Percentiles rank a stretch among this genome's conserved stretches.
Conservation (phyloP, 2,113 vertebrate genomes). For the Solea senegalensis region DNA sequence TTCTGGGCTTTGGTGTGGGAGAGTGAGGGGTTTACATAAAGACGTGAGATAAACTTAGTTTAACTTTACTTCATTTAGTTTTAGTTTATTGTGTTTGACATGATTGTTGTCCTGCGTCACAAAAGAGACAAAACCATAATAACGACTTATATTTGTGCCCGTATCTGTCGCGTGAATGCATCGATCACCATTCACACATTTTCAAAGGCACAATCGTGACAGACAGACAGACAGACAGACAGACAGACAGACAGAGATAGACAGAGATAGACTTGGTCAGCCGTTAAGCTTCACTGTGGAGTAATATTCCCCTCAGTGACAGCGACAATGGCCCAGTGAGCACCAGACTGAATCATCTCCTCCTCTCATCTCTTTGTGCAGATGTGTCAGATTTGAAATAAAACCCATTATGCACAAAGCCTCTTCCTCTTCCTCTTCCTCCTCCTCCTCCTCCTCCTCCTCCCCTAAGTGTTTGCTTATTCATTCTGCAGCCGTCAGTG, state of each 20-base stretch:
- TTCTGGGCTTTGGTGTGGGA: no score
- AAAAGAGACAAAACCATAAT: no score
- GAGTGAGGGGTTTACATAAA: no score
- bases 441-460: neutral
- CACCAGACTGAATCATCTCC: conserved; percentile 59
- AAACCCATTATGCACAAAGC: conserved; percentile 46
- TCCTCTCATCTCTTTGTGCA: conserved; percentile 42
- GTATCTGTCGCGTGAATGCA: no score
- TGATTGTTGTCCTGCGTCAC: no score
- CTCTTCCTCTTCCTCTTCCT: neutral
- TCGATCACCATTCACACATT: no score
- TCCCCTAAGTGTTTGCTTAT: conserved; percentile 35
- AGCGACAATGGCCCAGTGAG: conserved; percentile 56
- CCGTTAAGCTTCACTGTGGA: conserved; percentile 49
- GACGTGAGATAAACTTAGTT: no score
- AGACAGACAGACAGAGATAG: conserved; percentile 17
- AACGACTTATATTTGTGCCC: no score
- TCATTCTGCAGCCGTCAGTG: conserved; percentile 42
- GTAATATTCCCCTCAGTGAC: conserved; percentile 55
- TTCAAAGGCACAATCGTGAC: no score
- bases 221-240: neutral
- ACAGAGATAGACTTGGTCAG: conserved; percentile 56
- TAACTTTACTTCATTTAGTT: no score
- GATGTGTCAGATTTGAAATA: conserved; percentile 52
- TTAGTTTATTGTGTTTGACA: no score